Percentiles rank a stretch among this genome's conserved stretches.
phyloP scores from a whole-genome alignment of 2,797 vertebrate species.

The Hirundo rustica region DNA sequence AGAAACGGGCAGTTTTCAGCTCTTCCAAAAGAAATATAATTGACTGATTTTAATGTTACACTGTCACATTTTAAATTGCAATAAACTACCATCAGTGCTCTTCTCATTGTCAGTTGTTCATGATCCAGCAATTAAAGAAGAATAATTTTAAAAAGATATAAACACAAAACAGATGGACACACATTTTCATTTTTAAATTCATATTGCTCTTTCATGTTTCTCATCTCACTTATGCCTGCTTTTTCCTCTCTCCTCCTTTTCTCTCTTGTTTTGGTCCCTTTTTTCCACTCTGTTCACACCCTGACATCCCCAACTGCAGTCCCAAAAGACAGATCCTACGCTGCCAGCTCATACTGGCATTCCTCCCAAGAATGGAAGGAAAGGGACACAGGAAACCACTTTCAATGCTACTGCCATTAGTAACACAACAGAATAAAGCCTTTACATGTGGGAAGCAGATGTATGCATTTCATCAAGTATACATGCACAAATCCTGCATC shows the following conservation, averaged over 20 bases:
- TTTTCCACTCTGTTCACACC: background rate
- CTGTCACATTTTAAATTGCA: background rate
- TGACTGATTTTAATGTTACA: background rate
- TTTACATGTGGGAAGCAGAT: background rate
- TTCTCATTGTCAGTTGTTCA: background rate
- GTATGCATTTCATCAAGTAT: background rate
- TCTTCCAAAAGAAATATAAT: background rate
- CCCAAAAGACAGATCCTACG: background rate
- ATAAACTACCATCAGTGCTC: background rate
- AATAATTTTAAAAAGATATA: background rate
- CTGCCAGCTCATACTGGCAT: background rate
- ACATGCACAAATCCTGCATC: background rate
- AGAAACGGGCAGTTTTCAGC: background rate
- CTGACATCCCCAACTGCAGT: background rate
- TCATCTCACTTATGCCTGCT: background rate
- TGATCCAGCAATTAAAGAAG: background rate
- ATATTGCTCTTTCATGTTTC: background rate
- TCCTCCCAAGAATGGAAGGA: background rate
- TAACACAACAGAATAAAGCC: background rate
- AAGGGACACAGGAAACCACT: background rate
- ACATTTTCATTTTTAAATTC: conserved; percentile 14
- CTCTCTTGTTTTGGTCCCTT: background rate
- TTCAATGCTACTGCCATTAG: background rate
- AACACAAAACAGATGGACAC: conserved; percentile 18
- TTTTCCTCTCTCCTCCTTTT: background rate